These are phyloP conservation scores for Leucopsar rothschildi DNA, from an alignment of 2,113 vertebrate genomes.

Conservation along the genomic window DNA sequence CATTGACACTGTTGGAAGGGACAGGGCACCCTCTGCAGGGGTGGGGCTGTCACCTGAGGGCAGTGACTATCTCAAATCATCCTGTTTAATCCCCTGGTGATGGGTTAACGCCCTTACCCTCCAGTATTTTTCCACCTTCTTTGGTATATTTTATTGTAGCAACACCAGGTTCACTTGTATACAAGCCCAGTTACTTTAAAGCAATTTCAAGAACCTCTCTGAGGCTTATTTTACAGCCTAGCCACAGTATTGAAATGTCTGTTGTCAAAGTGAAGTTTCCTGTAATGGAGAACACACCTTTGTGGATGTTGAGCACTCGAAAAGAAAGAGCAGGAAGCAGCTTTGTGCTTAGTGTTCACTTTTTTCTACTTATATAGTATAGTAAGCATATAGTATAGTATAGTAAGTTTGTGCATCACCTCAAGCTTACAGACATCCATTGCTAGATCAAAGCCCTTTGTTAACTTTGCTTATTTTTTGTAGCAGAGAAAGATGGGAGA, in stretches of 20 bases:
- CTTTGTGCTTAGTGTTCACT: neutral
- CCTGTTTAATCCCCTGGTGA: neutral
- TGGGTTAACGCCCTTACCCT: neutral
- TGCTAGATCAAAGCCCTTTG: neutral
- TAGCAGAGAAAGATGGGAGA: neutral
- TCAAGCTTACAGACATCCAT: neutral
- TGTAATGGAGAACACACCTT: neutral
- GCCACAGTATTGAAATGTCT: neutral
- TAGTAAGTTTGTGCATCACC: neutral
- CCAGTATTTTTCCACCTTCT: conserved; percentile 25
- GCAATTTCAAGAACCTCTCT: neutral
- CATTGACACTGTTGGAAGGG: neutral
- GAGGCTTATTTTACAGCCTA: neutral
- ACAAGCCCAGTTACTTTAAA: neutral
- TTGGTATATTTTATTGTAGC: neutral
- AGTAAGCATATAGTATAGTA: neutral
- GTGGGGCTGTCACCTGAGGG: neutral
- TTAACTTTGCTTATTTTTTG: neutral
- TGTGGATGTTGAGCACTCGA: neutral
- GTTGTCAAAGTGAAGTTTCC: neutral
- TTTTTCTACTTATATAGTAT: neutral
- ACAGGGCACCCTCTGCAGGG: neutral
- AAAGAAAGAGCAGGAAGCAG: neutral
- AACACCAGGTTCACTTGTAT: neutral
- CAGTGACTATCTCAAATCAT: neutral